Base-by-base conservation (phyloP, 2,797 vertebrate genomes). In the Phalloptychus januarius region DNA sequence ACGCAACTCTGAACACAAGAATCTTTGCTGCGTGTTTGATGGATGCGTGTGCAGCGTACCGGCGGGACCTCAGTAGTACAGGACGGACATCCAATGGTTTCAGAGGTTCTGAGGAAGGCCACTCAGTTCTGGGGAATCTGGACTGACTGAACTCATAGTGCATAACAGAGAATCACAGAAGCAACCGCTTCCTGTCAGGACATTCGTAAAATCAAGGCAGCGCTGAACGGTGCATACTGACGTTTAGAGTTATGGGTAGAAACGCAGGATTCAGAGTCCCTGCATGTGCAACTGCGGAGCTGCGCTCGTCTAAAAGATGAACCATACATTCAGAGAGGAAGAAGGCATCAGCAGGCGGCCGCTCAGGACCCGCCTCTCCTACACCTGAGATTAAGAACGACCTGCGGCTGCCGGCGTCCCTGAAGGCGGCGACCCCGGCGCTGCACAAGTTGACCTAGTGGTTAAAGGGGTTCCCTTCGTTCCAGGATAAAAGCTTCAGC, bases 291-390 rank as follows among this genome's bases (percentile, higher is more conserved):
- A 74, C 78, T n/a, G 61, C 74, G 79, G 52, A 74, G 85, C 83
- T 86, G 84, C 79, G 58, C 67, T 84, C 75, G 23, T 83, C 79
- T 87, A 72, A 28, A 82, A 85, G 91, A 90, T 90, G 92, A 82
- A 91, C 88, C 88, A 79, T 95, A 95, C 95, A 96, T 96, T 96
- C 95, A 75, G 88, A 84, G 78, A 61, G 90, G 83, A 91, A 77
- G 73, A 93, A 94, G 94, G 93, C 93, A 91, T 92, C 88, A 50
- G 76, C 52, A 86, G 83, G 84, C 82, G 86, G 84, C 80, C 87
- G 85, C 86, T 81, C 80, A 88, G 93, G 92, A 93, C 89, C 91
- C 28, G 89, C 92, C 82, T 90, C 88, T 85, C 88, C 69, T 88
- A 90, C 90, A 95, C 95, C 95, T 95, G 95, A 96, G 95, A 13